Base-by-base conservation (phyloP, 2,113 vertebrate genomes). In the Notothenia rossii region DNA sequence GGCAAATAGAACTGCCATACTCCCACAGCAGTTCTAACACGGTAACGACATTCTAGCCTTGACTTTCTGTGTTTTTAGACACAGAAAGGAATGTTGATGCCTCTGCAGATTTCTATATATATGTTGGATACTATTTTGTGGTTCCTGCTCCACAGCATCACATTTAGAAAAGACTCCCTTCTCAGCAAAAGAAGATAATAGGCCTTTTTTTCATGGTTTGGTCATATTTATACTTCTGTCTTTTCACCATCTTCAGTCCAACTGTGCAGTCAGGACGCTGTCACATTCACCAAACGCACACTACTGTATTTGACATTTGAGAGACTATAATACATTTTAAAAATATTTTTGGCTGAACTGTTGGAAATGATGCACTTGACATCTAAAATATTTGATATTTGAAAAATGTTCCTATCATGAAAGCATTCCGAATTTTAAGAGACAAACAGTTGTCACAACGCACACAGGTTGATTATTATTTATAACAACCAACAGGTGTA, bases 71-170 rank as follows among this genome's bases (percentile, higher is more conserved):
- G 49, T 64, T 80, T 77, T 82, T 53, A 58, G 40, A 55, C 13
- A 40, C 13, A 64, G 14, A 68, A 15, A 74, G 76, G 49, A 87
- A 87, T 85, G 79, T 64, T 87, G 50, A 48, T 53, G 46, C 20
- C 45, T 49, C 62, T 29, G 45, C 62, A 65, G 48, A 46, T 51
- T 60, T 40, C 48, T 81, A 79, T 88, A 74, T 81, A 74, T 36
- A 82, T 48, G 45, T 13, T 67, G n/a, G 75, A 45, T 18, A 62
- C 66, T 69, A 60, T 18, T 74, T 53, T 82, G 84, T 55, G 84
- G 76, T 78, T 69, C 43, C 13, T 7, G 22, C 11, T 33, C 29
- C 20, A 40, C 45, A 51, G 56, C 61, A 60, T 79, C 48, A 4
- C 53, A 73, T 85, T 84, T 79, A 81, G 67, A 45, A 36, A 61